These are phyloP conservation scores for Tachysurus vachellii DNA, from an alignment of 2,113 vertebrate species.

Conservation along the genomic window DNA sequence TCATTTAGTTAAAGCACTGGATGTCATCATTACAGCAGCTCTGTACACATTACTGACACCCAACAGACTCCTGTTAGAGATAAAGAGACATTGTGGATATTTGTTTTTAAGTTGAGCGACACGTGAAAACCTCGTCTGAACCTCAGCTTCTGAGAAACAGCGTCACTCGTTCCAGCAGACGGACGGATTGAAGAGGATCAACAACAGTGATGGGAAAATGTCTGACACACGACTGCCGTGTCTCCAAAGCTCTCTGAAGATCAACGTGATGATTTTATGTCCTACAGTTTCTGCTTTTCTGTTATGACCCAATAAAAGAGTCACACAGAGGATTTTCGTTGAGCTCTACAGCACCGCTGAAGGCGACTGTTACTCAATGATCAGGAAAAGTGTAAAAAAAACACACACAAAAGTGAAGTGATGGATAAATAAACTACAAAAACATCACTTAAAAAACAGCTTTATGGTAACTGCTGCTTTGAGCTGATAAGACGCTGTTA, in stretches of 20 bases:
- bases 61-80: background rate
- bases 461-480: background rate
- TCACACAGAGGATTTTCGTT: background rate
- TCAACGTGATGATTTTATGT: constrained; percentile 3
- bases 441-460: background rate
- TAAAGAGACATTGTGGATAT: background rate
- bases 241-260: background rate
- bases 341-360: background rate
- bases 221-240: constrained; percentile 3
- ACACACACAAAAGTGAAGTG: background rate
- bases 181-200: constrained; percentile 19
- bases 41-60: too few relatives aligned
- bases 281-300: background rate
- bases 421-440: background rate
- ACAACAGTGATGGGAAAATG: constrained; percentile 8
- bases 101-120: background rate
- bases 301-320: background rate
- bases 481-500: background rate
- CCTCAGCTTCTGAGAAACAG: background rate
- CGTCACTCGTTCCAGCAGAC: constrained; percentile 21
- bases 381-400: too few relatives aligned
- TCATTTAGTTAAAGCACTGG: background rate
- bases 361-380: background rate
- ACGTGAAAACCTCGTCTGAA: background rate
- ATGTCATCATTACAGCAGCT: background rate